These are phyloP conservation scores for Oryzaephilus surinamensis DNA, from an alignment of 1,140 invertebrate genomes.

Conservation along the genomic window DNA sequence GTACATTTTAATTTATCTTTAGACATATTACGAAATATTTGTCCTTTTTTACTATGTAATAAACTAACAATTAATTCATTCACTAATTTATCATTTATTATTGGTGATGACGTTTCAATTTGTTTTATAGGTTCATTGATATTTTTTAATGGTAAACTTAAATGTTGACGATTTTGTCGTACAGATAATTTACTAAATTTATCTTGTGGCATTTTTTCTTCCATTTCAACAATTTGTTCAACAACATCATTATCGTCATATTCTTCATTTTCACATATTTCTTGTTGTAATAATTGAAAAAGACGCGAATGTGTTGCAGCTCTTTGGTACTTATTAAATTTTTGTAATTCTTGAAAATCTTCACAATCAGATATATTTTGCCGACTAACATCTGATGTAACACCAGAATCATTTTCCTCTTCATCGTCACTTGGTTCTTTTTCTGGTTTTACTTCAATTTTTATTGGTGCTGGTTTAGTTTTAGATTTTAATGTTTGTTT, in stretches of 20 bases:
- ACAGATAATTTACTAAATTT: conserved; percentile 20
- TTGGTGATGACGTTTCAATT: conserved; percentile 42
- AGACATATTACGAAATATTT: conserved; percentile 41
- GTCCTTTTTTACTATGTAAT: conserved; percentile 41
- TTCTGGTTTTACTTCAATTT: conserved; percentile 28
- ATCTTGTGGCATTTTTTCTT: conserved; percentile 8
- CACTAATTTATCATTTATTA: conserved; percentile 44
- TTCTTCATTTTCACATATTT: conserved; percentile 37
- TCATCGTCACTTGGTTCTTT: conserved; percentile 30
- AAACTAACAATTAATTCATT: conserved; percentile 47
- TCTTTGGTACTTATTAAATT: conserved; percentile 50
- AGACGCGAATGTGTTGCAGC: conserved; percentile 62
- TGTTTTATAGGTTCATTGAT: conserved; percentile 37
- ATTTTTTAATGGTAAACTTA: conserved; percentile 31
- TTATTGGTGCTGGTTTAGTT: conserved; percentile 22
- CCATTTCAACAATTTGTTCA: conserved; percentile 7
- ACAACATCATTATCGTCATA: conserved; percentile 28
- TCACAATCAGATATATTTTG: conserved; percentile 54
- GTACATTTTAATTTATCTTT: conserved; percentile 46
- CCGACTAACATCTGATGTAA: conserved; percentile 57
- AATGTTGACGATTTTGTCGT: conserved; percentile 33
- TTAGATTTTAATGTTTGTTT: conserved; percentile 18
- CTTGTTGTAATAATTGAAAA: conserved; percentile 54
- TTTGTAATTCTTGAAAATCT: conserved; percentile 45
- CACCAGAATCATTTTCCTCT: conserved; percentile 60